phyloP scores from a whole-genome alignment of 2,113 vertebrate genomes.

The Psittacara wagleri region DNA sequence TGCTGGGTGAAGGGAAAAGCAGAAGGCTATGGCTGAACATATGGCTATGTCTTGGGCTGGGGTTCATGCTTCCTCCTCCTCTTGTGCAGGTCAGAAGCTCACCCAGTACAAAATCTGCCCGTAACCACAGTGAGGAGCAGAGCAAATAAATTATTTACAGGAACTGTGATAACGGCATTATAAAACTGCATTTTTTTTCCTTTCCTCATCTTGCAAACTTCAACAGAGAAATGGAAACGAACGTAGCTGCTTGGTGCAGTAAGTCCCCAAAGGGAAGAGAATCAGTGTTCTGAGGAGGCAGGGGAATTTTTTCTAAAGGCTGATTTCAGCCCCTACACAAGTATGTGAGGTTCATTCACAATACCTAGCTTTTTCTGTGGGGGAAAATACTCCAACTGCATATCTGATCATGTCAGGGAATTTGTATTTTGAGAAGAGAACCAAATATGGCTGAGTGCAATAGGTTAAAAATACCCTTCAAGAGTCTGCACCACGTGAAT shows the following conservation, averaged over 20 bases:
- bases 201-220: neutral
- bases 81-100: neutral
- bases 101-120: neutral
- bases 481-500: neutral
- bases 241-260: neutral
- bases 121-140: neutral
- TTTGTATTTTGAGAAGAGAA: conserved; percentile 31
- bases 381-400: neutral
- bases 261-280: neutral
- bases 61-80: neutral
- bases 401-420: neutral
- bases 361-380: neutral
- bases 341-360: neutral
- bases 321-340: neutral
- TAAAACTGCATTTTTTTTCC: neutral
- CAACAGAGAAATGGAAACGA: neutral
- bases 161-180: neutral
- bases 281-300: neutral
- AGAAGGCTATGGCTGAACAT: neutral
- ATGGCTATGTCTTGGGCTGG: neutral
- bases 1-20: neutral
- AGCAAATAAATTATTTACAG: neutral
- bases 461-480: conserved; percentile 54
- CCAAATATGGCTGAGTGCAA: conserved; percentile 29
- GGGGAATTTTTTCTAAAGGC: neutral